These are phyloP conservation scores for Plodia interpunctella DNA, from an alignment of 1,140 invertebrate genomes.

Conservation along the genomic window DNA sequence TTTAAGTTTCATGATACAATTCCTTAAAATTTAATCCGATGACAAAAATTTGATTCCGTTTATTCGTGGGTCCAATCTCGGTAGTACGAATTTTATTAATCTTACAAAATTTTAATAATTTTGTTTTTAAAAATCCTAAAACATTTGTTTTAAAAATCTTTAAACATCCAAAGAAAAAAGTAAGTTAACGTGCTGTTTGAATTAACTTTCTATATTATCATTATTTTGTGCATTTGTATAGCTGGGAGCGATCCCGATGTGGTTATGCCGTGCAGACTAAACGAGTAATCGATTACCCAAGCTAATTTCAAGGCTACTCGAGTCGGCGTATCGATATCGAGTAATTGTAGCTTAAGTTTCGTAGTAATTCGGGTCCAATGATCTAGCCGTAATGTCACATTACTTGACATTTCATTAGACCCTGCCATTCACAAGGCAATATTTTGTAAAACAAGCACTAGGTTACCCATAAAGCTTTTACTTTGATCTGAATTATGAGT, in stretches of 20 bases:
- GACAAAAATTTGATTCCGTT: no score
- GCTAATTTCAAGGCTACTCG: constrained; percentile 10
- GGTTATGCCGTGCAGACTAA: constrained; percentile 35
- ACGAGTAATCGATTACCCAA: constrained; percentile 20
- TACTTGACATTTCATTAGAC: constrained; percentile 70
- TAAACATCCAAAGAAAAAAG: no score
- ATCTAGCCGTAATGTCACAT: constrained; percentile 52
- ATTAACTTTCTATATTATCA: not conserved
- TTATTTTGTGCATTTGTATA: constrained; percentile 25
- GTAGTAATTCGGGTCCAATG: constrained; percentile 11
- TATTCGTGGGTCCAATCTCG: no score
- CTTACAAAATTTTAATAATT: no score
- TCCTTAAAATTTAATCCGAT: no score
- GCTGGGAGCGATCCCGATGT: constrained; percentile 34
- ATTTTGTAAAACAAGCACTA: constrained; percentile 24
- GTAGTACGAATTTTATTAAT: no score
- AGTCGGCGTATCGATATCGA: constrained; percentile 1
- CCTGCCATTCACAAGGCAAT: constrained; percentile 54
- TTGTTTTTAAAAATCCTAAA: no score
- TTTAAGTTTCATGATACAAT: no score
- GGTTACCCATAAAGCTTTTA: no score
- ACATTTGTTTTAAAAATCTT: no score
- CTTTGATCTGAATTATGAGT: no score
- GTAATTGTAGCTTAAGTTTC: constrained; percentile 1
- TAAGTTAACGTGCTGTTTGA: not conserved